Conservation (phyloP, 2,888 invertebrate species). For the Acleris laterana region DNA sequence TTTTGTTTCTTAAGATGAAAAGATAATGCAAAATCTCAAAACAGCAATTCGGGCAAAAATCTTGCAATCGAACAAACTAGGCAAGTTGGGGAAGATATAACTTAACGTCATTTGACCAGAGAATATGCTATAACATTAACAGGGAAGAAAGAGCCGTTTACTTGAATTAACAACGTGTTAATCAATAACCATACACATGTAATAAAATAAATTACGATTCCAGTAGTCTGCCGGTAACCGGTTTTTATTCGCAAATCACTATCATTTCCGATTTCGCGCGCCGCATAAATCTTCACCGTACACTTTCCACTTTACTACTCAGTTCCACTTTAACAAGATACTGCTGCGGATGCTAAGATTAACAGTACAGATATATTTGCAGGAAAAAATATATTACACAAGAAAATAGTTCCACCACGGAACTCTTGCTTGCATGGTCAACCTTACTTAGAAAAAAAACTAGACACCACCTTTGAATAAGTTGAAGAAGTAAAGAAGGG, state of each 20-base stretch:
- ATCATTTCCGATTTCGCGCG: slow-evolving; percentile 50
- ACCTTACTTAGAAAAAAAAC: too few species aligned
- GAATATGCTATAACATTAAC: neutral
- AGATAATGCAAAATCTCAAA: slow-evolving; percentile 3
- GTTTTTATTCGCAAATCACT: slow-evolving; percentile 40
- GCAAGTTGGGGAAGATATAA: neutral
- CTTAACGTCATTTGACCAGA: neutral
- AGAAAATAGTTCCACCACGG: too few species aligned
- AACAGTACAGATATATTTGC: too few species aligned
- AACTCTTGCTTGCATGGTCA: too few species aligned
- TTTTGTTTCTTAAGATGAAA: slow-evolving; percentile 28
- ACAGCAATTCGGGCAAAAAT: slow-evolving; percentile 4
- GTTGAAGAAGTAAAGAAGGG: too few species aligned
- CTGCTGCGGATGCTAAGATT: too few species aligned
- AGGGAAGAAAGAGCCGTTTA: neutral
- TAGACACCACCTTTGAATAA: too few species aligned
- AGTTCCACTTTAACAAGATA: neutral
- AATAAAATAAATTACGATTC: slow-evolving; percentile 20
- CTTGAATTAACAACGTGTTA: neutral
- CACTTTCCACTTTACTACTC: slow-evolving; percentile 40
- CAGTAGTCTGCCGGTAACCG: slow-evolving; percentile 21
- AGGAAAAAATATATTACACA: neutral
- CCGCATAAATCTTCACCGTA: slow-evolving; percentile 39
- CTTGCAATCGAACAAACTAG: neutral
- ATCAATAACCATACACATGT: slow-evolving; percentile 1